Evolutionary conservation across 2,888 invertebrate species (phyloP), one percentile per base, ranked within the genome.

Genomic region (Cybosia mesomella): DNA sequence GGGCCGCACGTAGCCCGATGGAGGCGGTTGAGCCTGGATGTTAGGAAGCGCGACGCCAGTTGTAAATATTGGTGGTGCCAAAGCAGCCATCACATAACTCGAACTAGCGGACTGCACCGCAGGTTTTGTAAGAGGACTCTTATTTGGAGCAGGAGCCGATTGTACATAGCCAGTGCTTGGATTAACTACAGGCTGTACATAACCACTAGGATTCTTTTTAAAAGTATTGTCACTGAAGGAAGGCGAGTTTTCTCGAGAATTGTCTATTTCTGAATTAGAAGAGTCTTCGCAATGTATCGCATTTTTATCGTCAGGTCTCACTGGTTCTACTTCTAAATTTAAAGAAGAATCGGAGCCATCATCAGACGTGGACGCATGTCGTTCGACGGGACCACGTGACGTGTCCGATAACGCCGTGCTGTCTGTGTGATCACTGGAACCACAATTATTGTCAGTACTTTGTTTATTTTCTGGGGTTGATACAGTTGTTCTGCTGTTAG

Each of bases 401-500:
- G 87, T 87, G 55, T 94, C 92, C 9, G 95, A 95, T n/a, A 95
- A 73, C n/a, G 87, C 93, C 4, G 95, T 95, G 76, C 94, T 95
- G 70, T 94, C 92, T 11, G 95, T 95, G 66, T 92, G 93, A 68
- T 94, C 93, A 83, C 93, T 94, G 54, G 90, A 88, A 53, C 87
- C 92, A 74, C 93, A 92, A 66, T 91, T 93, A 60, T 88, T 89
- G 64, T 88, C 90, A 54, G 90, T 89, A 73, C 88, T 91, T 73
- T 89, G 88, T 82, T 93, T 93, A 3, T 82, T 86, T 58, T 92
- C 92, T 34, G 91, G 85, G 34, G 90, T 83, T 10, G 91, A 87
- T 10, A 88, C 87, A 34, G 85, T 83, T 54, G 86, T 85, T 83
- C 92, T 89, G 75, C 86, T 91, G 68, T 92, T 91, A 1, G 94